Base-by-base conservation (phyloP, 2,888 invertebrate genomes). In the Monochamus alternatus region DNA sequence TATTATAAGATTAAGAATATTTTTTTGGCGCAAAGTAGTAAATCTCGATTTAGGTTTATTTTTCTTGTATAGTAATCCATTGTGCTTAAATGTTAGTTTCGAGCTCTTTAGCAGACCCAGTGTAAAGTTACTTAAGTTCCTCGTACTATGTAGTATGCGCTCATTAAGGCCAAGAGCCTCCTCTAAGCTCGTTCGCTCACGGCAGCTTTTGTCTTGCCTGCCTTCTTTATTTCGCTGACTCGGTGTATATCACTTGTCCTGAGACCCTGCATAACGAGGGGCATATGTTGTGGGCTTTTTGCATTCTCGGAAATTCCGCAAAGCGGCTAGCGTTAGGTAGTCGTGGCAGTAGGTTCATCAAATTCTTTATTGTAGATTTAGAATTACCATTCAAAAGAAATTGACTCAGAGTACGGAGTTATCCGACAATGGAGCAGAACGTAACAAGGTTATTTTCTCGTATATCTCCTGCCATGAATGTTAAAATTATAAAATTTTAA, bases 151-250 rank as follows among this genome's bases (percentile, higher is more conserved):
- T 47, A 47, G 47, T 47, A 47, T 47, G 55, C 55, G 71, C 69
- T 64, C 73, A 73, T 73, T 73, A 73, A 32, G 64, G 52, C 59
- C 30, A 74, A 14, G 67, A 67, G 58, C 47, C 62, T 52, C 59
- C 47, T 60, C 43, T 52, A 58, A 31, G 47, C 52, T 14, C 59
- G 47, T 38, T 65, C 32, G 52, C 31, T 43, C 52, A 60, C 73
- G 63, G 67, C 66, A 73, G 73, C 73, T 73, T 73, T 73, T 71
- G 62, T 71, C 63, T 71, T 60, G 47, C 38, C 73, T 73, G 51
- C 52, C 73, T 73, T 59, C 67, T 73, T 73, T 73, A 73, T 73
- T 73, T 73, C 73, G 58, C 67, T 52, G 58, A 14, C 64, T 73
- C 60, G 59, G 30, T 43, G 73, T 73, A 64, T 73, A 59, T 73